Evolutionary conservation across 2,113 vertebrate species (phyloP), one percentile per base, ranked within the genome.

Genomic region (Willisornis vidua): DNA sequence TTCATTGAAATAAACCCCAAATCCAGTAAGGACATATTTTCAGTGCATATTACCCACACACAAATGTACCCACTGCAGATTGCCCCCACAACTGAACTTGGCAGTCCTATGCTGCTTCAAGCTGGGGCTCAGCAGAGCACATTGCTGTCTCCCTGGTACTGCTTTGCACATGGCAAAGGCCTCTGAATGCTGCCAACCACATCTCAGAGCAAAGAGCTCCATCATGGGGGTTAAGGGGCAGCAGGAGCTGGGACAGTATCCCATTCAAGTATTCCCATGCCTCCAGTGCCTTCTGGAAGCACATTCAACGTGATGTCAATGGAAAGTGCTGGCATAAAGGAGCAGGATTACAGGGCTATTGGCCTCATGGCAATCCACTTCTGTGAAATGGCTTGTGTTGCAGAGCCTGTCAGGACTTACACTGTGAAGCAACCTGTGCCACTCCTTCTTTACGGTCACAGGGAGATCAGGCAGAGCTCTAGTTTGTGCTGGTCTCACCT

Each of bases 81-180:
- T 61, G 51, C 65, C 85, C 48, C 52, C 48, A 29, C 68, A 75
- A 29, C 18, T 61, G 57, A 86, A 59, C 28, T 71, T n/a, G 70
- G 31, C 52, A 71, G 23, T 15, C 28, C 48, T 74, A 17, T 23
- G 39, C 37, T 49, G 9, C 39, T 46, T 14, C 1, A 0, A 74
- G 43, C 28, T 57, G 0, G 1, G 57, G 48, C 24, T 78, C 78
- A 33, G 31, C 67, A 18, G 0, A 3, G 54, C 67, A 28, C 63
- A 62, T 54, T 0, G 0, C 55, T 6, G 0, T 71, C 68, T 63
- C 72, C 65, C 59, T 81, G 65, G 75, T 31, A 62, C 68, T 59
- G 39, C 65, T 78, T 92, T 77, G 79, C 39, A 46, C 17, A 1
- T 63, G 51, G 51, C 49, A 77, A 86, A 67, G 68, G 33, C 65